These are phyloP conservation scores for Cathartes aura DNA, from an alignment of 2,113 vertebrate species.

Conservation along the genomic window DNA sequence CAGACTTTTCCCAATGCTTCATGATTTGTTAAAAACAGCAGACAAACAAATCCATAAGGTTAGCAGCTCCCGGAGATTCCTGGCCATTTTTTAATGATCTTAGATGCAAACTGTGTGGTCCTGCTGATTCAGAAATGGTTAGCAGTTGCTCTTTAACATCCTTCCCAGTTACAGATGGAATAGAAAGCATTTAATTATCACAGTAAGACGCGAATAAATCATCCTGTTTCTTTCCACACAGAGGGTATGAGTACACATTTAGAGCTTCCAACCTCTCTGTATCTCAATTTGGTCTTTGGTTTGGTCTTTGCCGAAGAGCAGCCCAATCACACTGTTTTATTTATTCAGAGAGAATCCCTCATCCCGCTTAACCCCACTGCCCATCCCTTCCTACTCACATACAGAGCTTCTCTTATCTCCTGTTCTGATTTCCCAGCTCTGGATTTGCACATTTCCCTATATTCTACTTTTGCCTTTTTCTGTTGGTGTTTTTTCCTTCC, in stretches of 20 bases:
- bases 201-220: not conserved
- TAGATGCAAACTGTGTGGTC: not conserved
- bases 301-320: not conserved
- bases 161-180: not conserved
- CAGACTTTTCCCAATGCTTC: not conserved
- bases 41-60: not conserved
- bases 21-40: not conserved
- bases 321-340: not conserved
- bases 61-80: not conserved
- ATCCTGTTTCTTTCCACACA: not conserved
- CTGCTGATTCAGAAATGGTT: not conserved
- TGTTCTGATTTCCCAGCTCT: not conserved
- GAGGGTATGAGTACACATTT: not conserved
- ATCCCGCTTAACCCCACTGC: not conserved
- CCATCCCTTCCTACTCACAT: rapidly evolving
- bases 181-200: not conserved
- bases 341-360: not conserved
- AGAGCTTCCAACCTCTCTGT: not conserved
- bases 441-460: not conserved
- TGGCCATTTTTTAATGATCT: not conserved
- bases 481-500: not conserved
- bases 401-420: not conserved
- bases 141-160: not conserved
- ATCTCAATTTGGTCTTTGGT: not conserved
- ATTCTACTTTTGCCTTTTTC: not conserved